Percentiles rank a stretch among this genome's conserved stretches.
These are phyloP conservation scores for Glaucomys volans DNA, from an alignment of 2,113 vertebrate genomes.

Conservation along the genomic window DNA sequence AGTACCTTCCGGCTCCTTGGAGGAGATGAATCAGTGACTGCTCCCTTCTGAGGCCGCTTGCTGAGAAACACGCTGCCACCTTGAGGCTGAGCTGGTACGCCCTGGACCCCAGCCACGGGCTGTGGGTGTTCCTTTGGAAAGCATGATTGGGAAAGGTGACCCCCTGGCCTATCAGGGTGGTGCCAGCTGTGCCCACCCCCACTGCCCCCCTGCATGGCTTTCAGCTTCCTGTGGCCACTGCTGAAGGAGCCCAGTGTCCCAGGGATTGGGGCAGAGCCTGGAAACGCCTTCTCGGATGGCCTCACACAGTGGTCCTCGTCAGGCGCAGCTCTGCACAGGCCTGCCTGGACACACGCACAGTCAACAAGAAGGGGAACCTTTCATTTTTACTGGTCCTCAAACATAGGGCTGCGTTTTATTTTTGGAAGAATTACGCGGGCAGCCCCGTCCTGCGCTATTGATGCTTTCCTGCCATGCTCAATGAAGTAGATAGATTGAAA, in stretches of 20 bases:
- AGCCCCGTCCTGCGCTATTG: background rate
- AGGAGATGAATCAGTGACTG: background rate
- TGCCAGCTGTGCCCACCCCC: background rate
- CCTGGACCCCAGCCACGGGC: background rate
- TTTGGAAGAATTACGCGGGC: background rate
- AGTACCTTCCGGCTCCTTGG: background rate
- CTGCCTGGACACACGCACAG: background rate
- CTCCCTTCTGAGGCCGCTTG: background rate
- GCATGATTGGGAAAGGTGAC: background rate
- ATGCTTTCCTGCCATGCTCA: background rate
- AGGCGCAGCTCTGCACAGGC: background rate
- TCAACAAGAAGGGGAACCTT: background rate
- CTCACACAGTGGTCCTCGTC: conserved; percentile 30
- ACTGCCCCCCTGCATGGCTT: background rate
- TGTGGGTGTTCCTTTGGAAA: background rate
- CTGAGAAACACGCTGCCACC: background rate
- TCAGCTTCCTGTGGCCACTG: background rate
- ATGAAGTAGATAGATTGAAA: conserved; percentile 17
- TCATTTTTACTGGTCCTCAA: background rate
- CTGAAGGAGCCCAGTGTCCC: background rate
- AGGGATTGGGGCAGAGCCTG: background rate
- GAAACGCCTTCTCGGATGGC: background rate
- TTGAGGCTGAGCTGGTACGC: too few species aligned
- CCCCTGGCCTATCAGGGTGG: background rate
- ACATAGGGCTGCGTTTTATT: background rate